Conservation (phyloP, 2,113 vertebrate genomes). For the Ictidomys tridecemlineatus region DNA sequence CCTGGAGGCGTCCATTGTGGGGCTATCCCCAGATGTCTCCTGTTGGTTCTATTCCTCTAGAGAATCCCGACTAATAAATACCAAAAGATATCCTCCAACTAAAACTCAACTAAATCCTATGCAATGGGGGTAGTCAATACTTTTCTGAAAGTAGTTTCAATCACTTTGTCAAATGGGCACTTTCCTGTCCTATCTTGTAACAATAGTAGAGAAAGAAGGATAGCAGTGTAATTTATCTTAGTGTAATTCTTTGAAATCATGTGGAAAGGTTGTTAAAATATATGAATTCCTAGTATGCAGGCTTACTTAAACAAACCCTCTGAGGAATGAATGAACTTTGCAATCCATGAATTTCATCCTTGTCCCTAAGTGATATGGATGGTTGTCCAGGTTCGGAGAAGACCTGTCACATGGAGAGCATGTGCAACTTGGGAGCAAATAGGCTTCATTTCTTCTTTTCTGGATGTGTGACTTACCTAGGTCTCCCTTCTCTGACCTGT, state of each 20-base stretch:
- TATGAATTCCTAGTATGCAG: background rate
- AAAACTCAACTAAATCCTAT: background rate
- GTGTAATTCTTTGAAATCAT: background rate
- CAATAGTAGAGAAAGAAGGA: background rate
- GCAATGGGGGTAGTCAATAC: background rate
- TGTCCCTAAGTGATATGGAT: background rate
- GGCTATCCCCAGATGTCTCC: too few relatives aligned
- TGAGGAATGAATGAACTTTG: background rate
- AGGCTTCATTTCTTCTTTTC: background rate
- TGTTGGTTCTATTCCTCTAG: too few relatives aligned
- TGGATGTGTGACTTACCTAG: background rate
- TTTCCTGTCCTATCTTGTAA: background rate
- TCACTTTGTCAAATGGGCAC: background rate
- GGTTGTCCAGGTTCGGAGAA: background rate
- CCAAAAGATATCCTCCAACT: background rate
- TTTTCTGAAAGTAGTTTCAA: background rate
- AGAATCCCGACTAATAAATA: background rate
- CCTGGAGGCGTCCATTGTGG: too few relatives aligned
- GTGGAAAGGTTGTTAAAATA: background rate
- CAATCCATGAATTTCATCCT: background rate
- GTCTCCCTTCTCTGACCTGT: background rate
- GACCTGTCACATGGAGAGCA: background rate
- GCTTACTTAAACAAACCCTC: background rate
- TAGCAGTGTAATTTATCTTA: background rate
- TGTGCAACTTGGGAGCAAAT: background rate